phyloP scores from a whole-genome alignment of 2,888 invertebrate genomes.

The Hartigia nigra region DNA sequence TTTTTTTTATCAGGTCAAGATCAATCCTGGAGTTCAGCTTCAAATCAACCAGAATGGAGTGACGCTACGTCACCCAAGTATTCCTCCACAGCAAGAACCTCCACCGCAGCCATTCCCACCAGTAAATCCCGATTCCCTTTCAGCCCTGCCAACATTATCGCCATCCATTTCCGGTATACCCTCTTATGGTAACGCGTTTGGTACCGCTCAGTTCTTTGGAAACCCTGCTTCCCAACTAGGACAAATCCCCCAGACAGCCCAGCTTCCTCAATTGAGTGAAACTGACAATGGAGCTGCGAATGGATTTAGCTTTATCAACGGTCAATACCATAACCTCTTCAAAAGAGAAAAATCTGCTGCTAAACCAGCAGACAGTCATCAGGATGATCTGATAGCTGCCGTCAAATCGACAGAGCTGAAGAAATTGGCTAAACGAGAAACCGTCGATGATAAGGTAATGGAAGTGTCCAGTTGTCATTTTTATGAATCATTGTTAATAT shows the following conservation, averaged over 20 bases:
- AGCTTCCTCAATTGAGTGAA: constrained; percentile 8
- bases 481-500: background rate
- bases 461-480: background rate
- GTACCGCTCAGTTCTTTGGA: constrained; percentile 38
- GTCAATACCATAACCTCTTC: constrained; percentile 50
- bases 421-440: constrained; percentile 6
- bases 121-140: constrained; percentile 34
- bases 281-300: constrained; percentile 22
- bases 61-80: constrained; percentile 55
- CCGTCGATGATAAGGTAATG: constrained; percentile 14
- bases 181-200: background rate
- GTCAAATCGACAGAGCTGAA: background rate
- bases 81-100: constrained; percentile 41
- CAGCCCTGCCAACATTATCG: background rate
- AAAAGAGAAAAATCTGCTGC: constrained; percentile 44
- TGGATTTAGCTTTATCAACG: constrained; percentile 41
- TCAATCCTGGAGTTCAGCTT: constrained; percentile 56
- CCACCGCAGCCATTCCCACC: constrained; percentile 52
- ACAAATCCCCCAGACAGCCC: constrained; percentile 21
- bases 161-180: constrained; percentile 2
- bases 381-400: constrained; percentile 22
- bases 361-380: constrained; percentile 30
- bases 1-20: constrained; percentile 47
- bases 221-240: constrained; percentile 20
- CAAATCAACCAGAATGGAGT: constrained; percentile 57